Evolutionary conservation across 1,140 invertebrate genomes (phyloP), one percentile per base, ranked within the genome.

Genomic region (Calliphora vicina): DNA sequence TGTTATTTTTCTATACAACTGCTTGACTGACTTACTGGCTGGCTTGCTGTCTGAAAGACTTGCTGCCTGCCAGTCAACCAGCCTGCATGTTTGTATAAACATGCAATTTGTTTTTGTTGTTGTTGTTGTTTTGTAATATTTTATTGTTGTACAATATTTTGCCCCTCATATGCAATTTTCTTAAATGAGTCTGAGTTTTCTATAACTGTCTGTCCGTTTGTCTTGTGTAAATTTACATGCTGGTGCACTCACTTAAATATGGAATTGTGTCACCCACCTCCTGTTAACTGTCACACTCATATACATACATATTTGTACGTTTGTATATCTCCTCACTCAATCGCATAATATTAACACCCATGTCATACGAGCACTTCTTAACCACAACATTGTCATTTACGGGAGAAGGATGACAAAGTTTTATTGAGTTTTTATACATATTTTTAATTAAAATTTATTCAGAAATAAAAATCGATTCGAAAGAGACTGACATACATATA

Each of bases 161-260:
- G n/a, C n/a, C 50, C 50, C 50, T 57, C 50, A 57, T 23, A 25
- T 67, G 61, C 23, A 67, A 67, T 23, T 67, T 67, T 67, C 61
- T 67, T 67, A 25, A 67, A 67, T 50, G n/a, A 67, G 61, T 67
- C 61, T 67, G 61, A 67, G 61, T 67, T 67, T 35, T 67, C 61
- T 67, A 67, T 23, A 10, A 17, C 25, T 67, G 61, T 67, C 23
- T 67, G 5, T 20, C n/a, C n/a, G n/a, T 20, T 10, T 67, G 61
- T 67, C 2, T n/a, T 57, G 1, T 67, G 20, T 23, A 67, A 10
- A 67, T 67, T 25, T 67, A 23, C 61, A 67, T 20, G 8, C 20
- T 25, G 9, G 4, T 23, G 4, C 5, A 57, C 50, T 15, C 13
- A 57, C 29, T 35, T 35, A 10, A 35, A 35, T 35, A 35, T 35